A percentile compares a stretch with the other conserved stretches of the same genome.
Conservation (phyloP, 2,888 invertebrate species). For the Mesoligia furuncula region DNA sequence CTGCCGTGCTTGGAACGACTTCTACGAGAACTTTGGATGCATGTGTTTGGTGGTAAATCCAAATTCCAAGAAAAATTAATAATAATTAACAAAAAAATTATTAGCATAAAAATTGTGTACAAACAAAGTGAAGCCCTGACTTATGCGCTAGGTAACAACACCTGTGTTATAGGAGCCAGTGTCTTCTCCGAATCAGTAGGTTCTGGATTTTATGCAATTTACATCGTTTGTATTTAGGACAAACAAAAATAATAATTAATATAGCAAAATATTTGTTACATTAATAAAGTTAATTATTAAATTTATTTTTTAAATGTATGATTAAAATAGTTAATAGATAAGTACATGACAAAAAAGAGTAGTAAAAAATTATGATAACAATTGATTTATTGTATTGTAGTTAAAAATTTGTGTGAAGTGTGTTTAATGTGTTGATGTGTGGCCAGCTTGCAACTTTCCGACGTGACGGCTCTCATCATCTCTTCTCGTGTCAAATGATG, state of each 20-base stretch:
- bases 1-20: not conserved
- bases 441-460: no score
- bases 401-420: no score
- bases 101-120: not conserved
- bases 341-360: no score
- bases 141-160: not conserved
- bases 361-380: no score
- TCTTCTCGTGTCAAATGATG: no score
- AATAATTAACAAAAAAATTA: not conserved
- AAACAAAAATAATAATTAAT: not conserved
- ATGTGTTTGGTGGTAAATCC: constrained; percentile 10
- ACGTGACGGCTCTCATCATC: no score
- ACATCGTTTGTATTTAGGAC: not conserved
- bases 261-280: not conserved
- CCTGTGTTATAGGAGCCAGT: not conserved
- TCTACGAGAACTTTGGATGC: not conserved
- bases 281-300: not conserved
- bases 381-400: no score
- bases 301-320: not conserved
- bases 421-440: no score
- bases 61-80: not conserved
- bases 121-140: not conserved
- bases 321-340: no score
- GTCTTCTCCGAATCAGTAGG: not conserved
- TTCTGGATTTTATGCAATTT: not conserved